Base-by-base conservation (phyloP, 2,888 invertebrate genomes). In the Celastrina argiolus region DNA sequence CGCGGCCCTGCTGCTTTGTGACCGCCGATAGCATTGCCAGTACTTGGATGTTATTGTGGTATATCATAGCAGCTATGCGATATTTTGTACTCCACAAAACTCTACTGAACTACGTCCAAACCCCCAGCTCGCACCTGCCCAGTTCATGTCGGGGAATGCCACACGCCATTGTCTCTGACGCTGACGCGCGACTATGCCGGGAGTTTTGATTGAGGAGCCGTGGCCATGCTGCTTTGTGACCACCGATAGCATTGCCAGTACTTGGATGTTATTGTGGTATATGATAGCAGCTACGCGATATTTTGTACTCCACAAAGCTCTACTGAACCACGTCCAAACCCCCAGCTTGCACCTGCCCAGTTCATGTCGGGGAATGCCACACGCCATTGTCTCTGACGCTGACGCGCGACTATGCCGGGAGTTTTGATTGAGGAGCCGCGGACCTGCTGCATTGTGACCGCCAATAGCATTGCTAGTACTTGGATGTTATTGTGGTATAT, bases 361-460 rank as follows among this genome's bases (percentile, higher is more conserved):
- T 51, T 22, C 51, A 10, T 8, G 39, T 12, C 34, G 59, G 61
- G 39, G 61, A 61, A 65, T 68, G 63, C 66, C 63, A 58, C 56
- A 28, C 34, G 51, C 65, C 64, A 51, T 61, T 61, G 61, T 61
- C 22, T 4, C 18, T 61, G 61, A 31, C 59, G 58, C 58, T 58
- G 59, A 61, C 61, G 61, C 61, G 61, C 18, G 22, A 61, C 36
- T 61, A 61, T 61, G 61, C 61, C 36, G 18, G 22, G 39, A 39
- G 61, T 61, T 61, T 61, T 61, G 61, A 61, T 61, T 61, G 61
- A 61, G 36, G 16, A 59, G 59, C 59, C 59, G 59, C 36, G n/a
- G 31, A 12, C 61, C 22, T 36, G 4, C 31, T 7, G 36, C 51
- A 39, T 61, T 61, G 61, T 22, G 39, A 12, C 22, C 61, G 61